These are phyloP conservation scores for Dipus sagitta DNA, from an alignment of 2,797 vertebrate genomes.

Conservation along the genomic window DNA sequence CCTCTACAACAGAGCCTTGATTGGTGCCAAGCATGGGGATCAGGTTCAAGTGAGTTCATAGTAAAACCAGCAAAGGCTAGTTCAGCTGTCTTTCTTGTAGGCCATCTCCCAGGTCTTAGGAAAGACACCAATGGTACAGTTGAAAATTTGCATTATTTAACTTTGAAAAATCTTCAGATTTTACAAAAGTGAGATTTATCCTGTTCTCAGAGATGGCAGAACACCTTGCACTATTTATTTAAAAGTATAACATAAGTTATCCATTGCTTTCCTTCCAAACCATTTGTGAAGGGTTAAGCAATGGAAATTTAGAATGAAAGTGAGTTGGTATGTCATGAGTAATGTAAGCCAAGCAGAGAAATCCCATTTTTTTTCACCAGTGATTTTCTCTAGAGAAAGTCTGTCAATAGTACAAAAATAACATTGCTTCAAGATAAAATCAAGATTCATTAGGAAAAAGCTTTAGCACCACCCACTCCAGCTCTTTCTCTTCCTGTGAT, in stretches of 20 bases:
- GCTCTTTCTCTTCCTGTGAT: neutral
- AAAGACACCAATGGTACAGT: neutral
- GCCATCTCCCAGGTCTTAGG: neutral
- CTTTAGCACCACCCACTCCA: neutral
- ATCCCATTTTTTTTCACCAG: neutral
- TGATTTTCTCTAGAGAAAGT: neutral
- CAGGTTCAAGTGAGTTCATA: neutral
- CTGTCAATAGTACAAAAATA: neutral
- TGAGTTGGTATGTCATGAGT: neutral
- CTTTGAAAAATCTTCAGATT: neutral
- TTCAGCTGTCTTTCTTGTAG: neutral
- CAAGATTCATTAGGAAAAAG: neutral
- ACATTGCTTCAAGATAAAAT: constrained; percentile 10
- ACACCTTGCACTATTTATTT: neutral
- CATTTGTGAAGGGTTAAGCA: constrained; percentile 45
- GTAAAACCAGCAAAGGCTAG: neutral
- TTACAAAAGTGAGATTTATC: neutral
- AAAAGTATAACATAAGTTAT: constrained; percentile 34
- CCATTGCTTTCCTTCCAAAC: constrained; percentile 57
- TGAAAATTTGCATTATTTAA: constrained; percentile 4
- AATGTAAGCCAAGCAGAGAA: neutral
- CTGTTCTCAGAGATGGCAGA: neutral
- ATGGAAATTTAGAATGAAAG: neutral
- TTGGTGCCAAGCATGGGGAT: neutral
- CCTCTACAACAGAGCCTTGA: neutral